Base-by-base conservation (phyloP, 2,797 vertebrate genomes). In the Loris lydekkerianus region DNA sequence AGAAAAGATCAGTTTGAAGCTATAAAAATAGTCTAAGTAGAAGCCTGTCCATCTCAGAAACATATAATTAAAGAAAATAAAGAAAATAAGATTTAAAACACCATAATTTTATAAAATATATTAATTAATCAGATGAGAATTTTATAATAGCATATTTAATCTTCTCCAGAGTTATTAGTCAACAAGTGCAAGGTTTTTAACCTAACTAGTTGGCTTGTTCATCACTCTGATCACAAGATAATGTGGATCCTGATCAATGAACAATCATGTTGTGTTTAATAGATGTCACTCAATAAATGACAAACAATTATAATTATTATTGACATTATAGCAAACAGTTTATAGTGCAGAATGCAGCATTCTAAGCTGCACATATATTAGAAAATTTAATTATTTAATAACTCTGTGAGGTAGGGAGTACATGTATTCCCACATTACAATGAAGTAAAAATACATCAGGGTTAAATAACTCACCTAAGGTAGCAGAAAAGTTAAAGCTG, bases 31-130 rank as follows among this genome's bases (percentile, higher is more conserved):
- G 37, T 43, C 10, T 7, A 91, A 56, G 25, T 63, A 86, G 37
- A 77, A 10, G 0, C 1, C 25, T 49, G 6, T 3, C 1, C 3
- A 4, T 10, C 20, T 83, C 49, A 73, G 23, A 72, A 91, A 56
- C 5, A 43, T 17, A 9, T 0, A 82, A 5, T 17, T 43, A 70
- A 7, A 92, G 43, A 88, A 86, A 87, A 67, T 53, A 63, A 7
- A 92, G 37, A 88, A 86, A 87, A 61, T 20, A 18, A 76, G 23
- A 65, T 40, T 29, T 72, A 7, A 97, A 95, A 58, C 37, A 78
- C 10, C 72, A 58, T 0, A 76, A 63, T 21, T 61, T 89, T 63
- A 60, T 27, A 15, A 73, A 83, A 61, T 15, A 29, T 46, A 60
- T n/a, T 37, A 63, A 70, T 72, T 75, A 75, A 43, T 81, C 18